Evolutionary conservation across 2,888 invertebrate genomes (phyloP).

Genomic region (Lasiommata megera): DNA sequence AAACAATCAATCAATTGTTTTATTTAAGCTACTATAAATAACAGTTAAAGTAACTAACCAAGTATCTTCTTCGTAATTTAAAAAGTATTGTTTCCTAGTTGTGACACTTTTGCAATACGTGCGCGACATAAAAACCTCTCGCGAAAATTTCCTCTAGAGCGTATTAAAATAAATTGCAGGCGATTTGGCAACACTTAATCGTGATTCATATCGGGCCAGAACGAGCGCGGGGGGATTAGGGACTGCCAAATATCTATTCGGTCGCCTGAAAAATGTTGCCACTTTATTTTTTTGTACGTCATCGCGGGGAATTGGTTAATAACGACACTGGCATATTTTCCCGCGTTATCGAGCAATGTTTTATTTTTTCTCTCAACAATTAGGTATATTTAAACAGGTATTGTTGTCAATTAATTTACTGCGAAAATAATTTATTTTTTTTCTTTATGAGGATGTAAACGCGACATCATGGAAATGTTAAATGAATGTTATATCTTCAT

Average conservation of each 20-base stretch:
- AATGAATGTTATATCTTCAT: too few species aligned
- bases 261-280: constrained; percentile 43
- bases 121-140: constrained; percentile 69
- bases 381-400: too few species aligned
- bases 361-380: constrained; percentile 9
- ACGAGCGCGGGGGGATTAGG: constrained; percentile 68
- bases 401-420: too few species aligned
- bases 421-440: too few species aligned
- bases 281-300: constrained; percentile 26
- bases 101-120: constrained; percentile 9
- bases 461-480: too few species aligned
- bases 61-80: neutral
- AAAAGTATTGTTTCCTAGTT: constrained; percentile 3
- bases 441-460: too few species aligned
- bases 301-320: constrained; percentile 20
- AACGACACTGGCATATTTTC: constrained; percentile 17
- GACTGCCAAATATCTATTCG: constrained; percentile 68
- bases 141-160: constrained; percentile 75
- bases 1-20: too few species aligned
- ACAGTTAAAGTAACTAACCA: too few species aligned
- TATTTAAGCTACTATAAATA: too few species aligned
- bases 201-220: constrained; percentile 76
- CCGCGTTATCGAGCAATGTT: constrained; percentile 11
- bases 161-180: constrained; percentile 80
- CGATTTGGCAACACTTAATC: constrained; percentile 81